These are phyloP conservation scores for Crossaster papposus DNA, from an alignment of 53 echinoderm and acorn worm genomes.

Conservation along the genomic window DNA sequence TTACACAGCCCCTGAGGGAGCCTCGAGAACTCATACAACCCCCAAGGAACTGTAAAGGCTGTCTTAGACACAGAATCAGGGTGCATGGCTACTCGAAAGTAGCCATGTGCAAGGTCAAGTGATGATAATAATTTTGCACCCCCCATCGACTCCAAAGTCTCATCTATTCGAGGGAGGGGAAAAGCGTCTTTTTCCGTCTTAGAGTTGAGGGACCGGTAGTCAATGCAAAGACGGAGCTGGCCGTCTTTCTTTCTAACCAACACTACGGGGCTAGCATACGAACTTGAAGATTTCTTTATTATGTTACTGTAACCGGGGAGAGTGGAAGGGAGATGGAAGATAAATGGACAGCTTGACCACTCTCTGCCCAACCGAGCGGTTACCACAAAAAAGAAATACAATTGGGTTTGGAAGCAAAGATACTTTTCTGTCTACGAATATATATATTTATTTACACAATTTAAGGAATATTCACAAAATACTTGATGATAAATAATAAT, in stretches of 20 bases:
- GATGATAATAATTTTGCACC: conserved; percentile 33
- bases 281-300: conserved; percentile 54
- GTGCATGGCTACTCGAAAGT: conserved; percentile 20
- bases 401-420: too few species aligned
- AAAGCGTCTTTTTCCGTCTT: conserved; percentile 67
- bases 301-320: too few species aligned
- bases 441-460: too few species aligned
- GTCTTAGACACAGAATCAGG: conserved; percentile 37
- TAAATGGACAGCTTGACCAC: too few species aligned
- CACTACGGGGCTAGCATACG: conserved; percentile 72
- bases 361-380: too few species aligned
- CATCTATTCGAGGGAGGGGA: conserved; percentile 56
- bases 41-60: conserved; percentile 71
- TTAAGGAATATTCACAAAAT: too few species aligned
- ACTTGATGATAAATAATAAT: too few species aligned
- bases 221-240: conserved; percentile 59
- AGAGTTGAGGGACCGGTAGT: conserved; percentile 65
- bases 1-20: conserved; percentile 73
- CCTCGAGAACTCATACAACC: conserved; percentile 69
- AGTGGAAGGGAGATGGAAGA: too few species aligned
- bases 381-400: too few species aligned
- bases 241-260: conserved; percentile 66
- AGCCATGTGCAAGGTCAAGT: conserved; percentile 46
- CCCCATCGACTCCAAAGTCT: conserved; percentile 29
- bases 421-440: too few species aligned